phyloP scores from a whole-genome alignment of 2,113 vertebrate genomes.

The Beaufortia kweichowensis region DNA sequence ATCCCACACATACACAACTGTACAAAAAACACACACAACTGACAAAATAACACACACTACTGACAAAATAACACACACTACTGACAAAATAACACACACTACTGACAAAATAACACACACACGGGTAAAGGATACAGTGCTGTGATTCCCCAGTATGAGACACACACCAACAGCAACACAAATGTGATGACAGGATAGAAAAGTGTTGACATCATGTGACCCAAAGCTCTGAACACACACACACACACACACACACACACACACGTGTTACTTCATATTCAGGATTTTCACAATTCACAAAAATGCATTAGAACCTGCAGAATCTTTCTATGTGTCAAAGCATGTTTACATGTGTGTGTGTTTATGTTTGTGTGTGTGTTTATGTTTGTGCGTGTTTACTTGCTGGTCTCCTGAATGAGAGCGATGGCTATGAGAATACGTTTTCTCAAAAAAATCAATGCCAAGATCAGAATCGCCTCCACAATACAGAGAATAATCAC shows the following conservation, averaged over 20 bases:
- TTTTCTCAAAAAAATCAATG: conserved; percentile 81
- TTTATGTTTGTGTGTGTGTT: not conserved
- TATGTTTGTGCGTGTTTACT: conserved; percentile 63
- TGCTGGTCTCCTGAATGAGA: conserved; percentile 87
- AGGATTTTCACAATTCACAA: not conserved
- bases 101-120: not conserved
- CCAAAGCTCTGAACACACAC: conserved; percentile 75
- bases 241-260: conserved; percentile 1
- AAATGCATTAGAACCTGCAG: not conserved
- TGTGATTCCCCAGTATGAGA: conserved; percentile 83
- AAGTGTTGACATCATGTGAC: conserved; percentile 83
- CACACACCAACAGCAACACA: conserved; percentile 80
- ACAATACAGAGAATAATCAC: conserved; percentile 80
- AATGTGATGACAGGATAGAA: conserved; percentile 86
- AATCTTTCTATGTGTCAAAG: not conserved
- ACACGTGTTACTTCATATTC: not conserved
- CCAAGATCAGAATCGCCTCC: conserved; percentile 78
- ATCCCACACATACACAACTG: not conserved
- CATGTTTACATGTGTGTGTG: not conserved
- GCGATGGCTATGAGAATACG: conserved; percentile 85
- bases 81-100: not conserved
- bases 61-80: not conserved
- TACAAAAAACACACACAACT: not conserved
- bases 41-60: not conserved
- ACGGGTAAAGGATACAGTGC: conserved; percentile 86